A percentile compares a stretch with the other conserved stretches of the same genome.
Evolutionary conservation across 2,888 invertebrate species (phyloP).

Genomic region (Papilio gigon): DNA sequence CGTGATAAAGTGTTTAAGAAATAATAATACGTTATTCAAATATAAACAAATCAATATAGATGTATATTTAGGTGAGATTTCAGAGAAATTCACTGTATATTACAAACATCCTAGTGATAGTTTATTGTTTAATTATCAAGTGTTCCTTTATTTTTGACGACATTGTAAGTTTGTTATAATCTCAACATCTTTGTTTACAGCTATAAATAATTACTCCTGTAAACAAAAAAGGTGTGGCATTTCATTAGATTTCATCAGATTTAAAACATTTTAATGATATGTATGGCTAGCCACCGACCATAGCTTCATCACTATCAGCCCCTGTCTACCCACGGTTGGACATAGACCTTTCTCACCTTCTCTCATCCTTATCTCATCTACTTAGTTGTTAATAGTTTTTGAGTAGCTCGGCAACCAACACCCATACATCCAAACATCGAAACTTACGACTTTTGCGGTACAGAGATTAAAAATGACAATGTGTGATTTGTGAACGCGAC

Average conservation of each 20-base stretch:
- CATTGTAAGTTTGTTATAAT: not conserved
- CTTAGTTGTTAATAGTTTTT: no score
- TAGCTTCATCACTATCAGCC: no score
- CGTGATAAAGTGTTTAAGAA: conserved; percentile 40
- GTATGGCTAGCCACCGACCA: no score
- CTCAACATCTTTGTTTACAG: not conserved
- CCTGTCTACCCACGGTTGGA: no score
- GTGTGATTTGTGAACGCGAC: conserved; percentile 47
- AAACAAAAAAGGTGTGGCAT: not conserved
- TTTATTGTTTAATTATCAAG: not conserved
- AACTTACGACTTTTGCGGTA: not conserved
- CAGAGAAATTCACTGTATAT: not conserved
- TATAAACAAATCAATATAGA: conserved; percentile 17
- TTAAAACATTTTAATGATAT: no score
- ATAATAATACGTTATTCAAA: conserved; percentile 12
- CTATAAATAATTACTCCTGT: not conserved
- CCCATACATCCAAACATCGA: not conserved
- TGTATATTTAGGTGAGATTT: not conserved
- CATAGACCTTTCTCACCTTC: no score
- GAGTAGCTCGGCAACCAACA: no score
- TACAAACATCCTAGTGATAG: conserved; percentile 2
- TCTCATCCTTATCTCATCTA: no score
- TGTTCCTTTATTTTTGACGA: not conserved
- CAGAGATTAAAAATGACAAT: not conserved
- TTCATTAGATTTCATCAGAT: no score